Evolutionary conservation across 1,140 invertebrate genomes (phyloP), one percentile per base, ranked within the genome.

Genomic region (Atta colombica): DNA sequence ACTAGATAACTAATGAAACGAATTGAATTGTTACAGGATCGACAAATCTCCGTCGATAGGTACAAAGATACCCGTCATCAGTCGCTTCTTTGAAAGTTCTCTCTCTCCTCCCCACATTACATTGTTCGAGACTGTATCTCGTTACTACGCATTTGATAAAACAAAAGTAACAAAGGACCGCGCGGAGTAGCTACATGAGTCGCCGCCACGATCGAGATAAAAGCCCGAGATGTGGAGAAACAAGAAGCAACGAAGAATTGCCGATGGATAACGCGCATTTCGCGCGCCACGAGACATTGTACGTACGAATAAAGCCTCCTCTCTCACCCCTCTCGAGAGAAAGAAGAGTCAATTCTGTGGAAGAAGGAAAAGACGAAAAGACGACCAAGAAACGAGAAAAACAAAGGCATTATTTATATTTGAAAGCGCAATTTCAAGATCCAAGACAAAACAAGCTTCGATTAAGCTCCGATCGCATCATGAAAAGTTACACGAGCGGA

Each of bases 111-210:
- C 8, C 55, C 25, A n/a, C 53, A 55, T 82, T 49, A 82, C 80
- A 82, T 82, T 82, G 80, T 74, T 74, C 80, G 35, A 82, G 53
- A 82, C 77, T 16, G n/a, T 82, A 82, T 82, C 80, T 82, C 68
- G 80, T 82, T 74, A 72, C 80, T 49, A 74, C 68, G 68, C 39
- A 49, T 39, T 71, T 31, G 55, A 74, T 82, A 61, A 82, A 74
- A 85, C 45, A 8, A 25, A 77, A 77, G 63, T 58, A 82, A 87
- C 68, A 74, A 87, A 75, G 55, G 58, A 39, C 35, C 61, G 45
- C 18, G 12, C 69, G 75, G 58, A 51, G 66, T 82, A 82, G 69
- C 77, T 28, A 49, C 55, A 21, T 58, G 53, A n/a, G 53, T 75
- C 86, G 71, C 74, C 45, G 39, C 18, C 8, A 14, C 45, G 39